Evolutionary conservation across 1,140 invertebrate genomes (phyloP).

Genomic region (Popillia japonica): DNA sequence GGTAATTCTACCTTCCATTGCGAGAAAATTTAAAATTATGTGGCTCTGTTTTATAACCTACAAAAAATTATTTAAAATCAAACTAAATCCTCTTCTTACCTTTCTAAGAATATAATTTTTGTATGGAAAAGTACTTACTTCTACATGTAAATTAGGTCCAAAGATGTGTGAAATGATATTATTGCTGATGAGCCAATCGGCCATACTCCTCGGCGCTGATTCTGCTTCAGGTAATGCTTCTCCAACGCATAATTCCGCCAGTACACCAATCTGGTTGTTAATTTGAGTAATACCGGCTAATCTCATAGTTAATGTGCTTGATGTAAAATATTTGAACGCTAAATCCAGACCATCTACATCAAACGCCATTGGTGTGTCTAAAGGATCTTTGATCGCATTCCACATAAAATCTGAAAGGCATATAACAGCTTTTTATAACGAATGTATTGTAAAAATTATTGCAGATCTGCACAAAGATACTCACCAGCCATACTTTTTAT

Average conservation of each 20-base stretch:
- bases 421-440: neutral
- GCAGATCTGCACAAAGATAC: slow-evolving; percentile 17
- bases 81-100: too few species aligned
- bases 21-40: slow-evolving; percentile 90
- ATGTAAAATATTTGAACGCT: slow-evolving; percentile 95
- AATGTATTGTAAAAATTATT: too few species aligned
- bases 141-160: slow-evolving; percentile 94
- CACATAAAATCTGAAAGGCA: slow-evolving; percentile 84
- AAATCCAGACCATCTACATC: slow-evolving; percentile 89
- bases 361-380: slow-evolving; percentile 85
- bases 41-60: slow-evolving; percentile 94
- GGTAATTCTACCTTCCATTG: slow-evolving; percentile 89
- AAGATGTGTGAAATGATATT: slow-evolving; percentile 95
- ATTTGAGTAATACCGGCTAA: slow-evolving; percentile 91
- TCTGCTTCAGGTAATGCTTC: slow-evolving; percentile 85
- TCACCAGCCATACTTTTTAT: slow-evolving; percentile 90
- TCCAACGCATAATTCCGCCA: slow-evolving; percentile 88
- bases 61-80: slow-evolving; percentile 41
- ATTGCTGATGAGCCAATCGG: slow-evolving; percentile 88
- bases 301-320: slow-evolving; percentile 91
- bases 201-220: slow-evolving; percentile 82
- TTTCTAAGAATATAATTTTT: neutral
- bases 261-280: slow-evolving; percentile 90
- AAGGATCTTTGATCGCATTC: slow-evolving; percentile 90
- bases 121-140: slow-evolving; percentile 66